phyloP scores from a whole-genome alignment of 2,888 invertebrate genomes.

The Laspeyria flexula region DNA sequence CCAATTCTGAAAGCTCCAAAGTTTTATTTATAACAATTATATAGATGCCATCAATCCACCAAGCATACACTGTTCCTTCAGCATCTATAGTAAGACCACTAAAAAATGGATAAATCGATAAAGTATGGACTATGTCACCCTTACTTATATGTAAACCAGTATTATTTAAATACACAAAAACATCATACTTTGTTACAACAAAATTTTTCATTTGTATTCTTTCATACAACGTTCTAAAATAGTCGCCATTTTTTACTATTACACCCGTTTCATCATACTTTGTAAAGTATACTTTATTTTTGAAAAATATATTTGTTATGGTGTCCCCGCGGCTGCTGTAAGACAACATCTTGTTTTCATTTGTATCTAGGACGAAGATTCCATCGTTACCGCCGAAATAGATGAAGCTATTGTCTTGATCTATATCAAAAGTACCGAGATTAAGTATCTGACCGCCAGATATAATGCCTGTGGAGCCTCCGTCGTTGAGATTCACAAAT shows the following conservation, averaged over 20 bases:
- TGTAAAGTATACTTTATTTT: constrained; percentile 67
- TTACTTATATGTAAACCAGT: constrained; percentile 66
- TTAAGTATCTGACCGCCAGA: constrained; percentile 57
- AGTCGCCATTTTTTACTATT: constrained; percentile 63
- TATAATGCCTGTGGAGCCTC: constrained; percentile 50
- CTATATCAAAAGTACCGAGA: constrained; percentile 73
- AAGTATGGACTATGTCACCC: constrained; percentile 47
- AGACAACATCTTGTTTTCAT: constrained; percentile 50
- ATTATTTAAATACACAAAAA: constrained; percentile 61
- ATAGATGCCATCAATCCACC: constrained; percentile 79
- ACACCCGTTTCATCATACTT: constrained; percentile 60
- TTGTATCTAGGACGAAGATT: constrained; percentile 60
- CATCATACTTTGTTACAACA: constrained; percentile 65
- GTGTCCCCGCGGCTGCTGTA: constrained; percentile 70
- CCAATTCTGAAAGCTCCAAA: constrained; percentile 57
- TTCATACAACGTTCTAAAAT: constrained; percentile 59
- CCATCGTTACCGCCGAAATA: constrained; percentile 76
- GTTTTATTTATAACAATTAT: constrained; percentile 59
- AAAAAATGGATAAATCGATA: constrained; percentile 70
- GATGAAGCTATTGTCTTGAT: constrained; percentile 64
- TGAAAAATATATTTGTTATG: constrained; percentile 65
- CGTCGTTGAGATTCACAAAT: constrained; percentile 63
- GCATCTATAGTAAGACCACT: constrained; percentile 71
- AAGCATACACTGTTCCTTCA: constrained; percentile 66
- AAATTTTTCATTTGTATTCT: constrained; percentile 63